Base-by-base conservation (phyloP, 2,797 vertebrate species). In the Atherinosoma microstoma region DNA sequence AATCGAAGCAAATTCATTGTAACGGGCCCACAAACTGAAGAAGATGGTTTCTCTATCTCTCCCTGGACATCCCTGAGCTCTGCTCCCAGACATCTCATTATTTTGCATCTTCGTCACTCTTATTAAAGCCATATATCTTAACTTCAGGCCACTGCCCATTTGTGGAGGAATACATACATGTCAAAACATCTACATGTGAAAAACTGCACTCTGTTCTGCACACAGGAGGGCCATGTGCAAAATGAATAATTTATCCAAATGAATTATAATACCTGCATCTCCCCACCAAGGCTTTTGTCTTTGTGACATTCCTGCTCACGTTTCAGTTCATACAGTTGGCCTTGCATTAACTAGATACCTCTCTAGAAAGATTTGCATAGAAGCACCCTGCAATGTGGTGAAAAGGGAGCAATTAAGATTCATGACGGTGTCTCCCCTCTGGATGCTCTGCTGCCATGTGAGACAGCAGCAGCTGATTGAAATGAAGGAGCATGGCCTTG, bases 341-440 rank as follows among this genome's bases (percentile, higher is more conserved):
- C 84, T 89, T 87, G 88, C 80, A 91, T 85, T 88, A 85, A 91
- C 84, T 57, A 80, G 84, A 91, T 91, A 85, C 81, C 86, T 90
- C 89, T 83, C 83, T 75, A 76, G 89, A 84, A 82, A 83, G 75
- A 94, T 94, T 94, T 93, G 93, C 92, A 94, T 94, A 90, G 91
- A 93, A 93, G 90, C 85, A 78, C 89, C 85, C 85, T 75, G 83
- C 84, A 86, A 91, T 75, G 79, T 82, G 87, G 83, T 77, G 79
- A 88, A 92, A 88, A 88, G 88, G 87, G 91, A 91, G 90, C 84
- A 91, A 93, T 94, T 94, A 94, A 87, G 92, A 94, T 94, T 91
- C 93, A 92, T 86, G 88, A 76, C 89, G 76, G 85, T 68, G 64
- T 84, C 85, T 89, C 83, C 87, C 89, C 88, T 84, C 77, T 84